Evolutionary conservation across 2,888 invertebrate species (phyloP).

Genomic region (Periphyllus acericola): DNA sequence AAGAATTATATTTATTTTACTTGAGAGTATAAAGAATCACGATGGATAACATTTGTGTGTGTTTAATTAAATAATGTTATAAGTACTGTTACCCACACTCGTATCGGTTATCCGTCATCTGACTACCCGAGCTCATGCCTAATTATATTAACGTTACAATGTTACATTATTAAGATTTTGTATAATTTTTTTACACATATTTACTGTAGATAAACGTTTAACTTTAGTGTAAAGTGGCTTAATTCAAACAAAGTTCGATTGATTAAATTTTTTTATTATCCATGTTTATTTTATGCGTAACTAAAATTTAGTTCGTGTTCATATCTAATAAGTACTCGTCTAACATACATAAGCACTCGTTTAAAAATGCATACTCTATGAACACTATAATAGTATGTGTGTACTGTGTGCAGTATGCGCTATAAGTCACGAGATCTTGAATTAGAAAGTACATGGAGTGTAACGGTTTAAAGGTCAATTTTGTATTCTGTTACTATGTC

Average conservation of each 20-base stretch:
- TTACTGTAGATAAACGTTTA: background rate
- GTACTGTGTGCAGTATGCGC: background rate
- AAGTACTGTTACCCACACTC: too few relatives aligned
- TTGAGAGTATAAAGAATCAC: too few relatives aligned
- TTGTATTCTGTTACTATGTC: slow-evolving; percentile 32
- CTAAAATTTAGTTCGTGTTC: slow-evolving; percentile 3
- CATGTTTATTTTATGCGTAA: background rate
- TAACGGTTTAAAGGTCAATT: slow-evolving; percentile 56
- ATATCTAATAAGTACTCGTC: background rate
- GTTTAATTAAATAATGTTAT: too few relatives aligned
- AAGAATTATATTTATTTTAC: too few relatives aligned
- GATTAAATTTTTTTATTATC: background rate
- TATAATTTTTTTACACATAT: background rate
- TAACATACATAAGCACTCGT: slow-evolving; percentile 3
- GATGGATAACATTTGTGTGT: too few relatives aligned
- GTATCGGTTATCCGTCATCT: too few relatives aligned
- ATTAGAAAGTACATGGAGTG: slow-evolving; percentile 52
- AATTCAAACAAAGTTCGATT: background rate
- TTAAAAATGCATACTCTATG: slow-evolving; percentile 48
- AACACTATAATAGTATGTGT: slow-evolving; percentile 15
- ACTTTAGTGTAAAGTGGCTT: background rate
- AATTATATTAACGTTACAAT: background rate
- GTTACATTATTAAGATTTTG: background rate
- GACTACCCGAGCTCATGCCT: too few relatives aligned
- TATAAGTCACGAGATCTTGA: slow-evolving; percentile 13